phyloP scores from a whole-genome alignment of 2,888 invertebrate genomes.

The Corythucha ciliata region DNA sequence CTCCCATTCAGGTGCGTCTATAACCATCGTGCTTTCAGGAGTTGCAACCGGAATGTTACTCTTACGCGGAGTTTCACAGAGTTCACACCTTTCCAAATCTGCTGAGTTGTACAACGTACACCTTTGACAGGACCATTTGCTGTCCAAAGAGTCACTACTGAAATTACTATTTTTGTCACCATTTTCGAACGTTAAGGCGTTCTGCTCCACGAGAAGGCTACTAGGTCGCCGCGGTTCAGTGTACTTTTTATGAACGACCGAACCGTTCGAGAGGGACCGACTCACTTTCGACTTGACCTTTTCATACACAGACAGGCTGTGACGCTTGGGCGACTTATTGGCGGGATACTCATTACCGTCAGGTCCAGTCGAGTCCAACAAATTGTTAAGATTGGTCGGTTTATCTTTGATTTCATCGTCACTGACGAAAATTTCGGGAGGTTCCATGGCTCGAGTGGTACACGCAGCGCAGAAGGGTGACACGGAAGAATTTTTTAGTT shows the following conservation, averaged over 20 bases:
- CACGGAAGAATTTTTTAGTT: constrained; percentile 20
- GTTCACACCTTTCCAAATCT: constrained; percentile 58
- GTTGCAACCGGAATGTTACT: constrained; percentile 32
- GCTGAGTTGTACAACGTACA: constrained; percentile 67
- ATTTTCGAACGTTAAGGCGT: constrained; percentile 27
- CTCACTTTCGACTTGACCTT: constrained; percentile 48
- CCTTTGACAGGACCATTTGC: constrained; percentile 44
- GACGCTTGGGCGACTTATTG: constrained; percentile 43
- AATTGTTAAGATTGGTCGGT: constrained; percentile 25
- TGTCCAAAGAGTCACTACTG: constrained; percentile 42
- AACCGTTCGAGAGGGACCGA: constrained; percentile 55
- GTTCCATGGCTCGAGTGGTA: constrained; percentile 23
- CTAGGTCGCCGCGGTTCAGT: constrained; percentile 33
- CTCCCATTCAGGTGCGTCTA: constrained; percentile 45
- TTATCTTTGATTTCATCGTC: constrained; percentile 27
- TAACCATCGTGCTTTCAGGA: constrained; percentile 44
- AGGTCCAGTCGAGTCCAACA: constrained; percentile 26
- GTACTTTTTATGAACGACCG: constrained; percentile 45
- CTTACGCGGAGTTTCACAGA: constrained; percentile 59
- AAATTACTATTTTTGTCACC: constrained; percentile 35
- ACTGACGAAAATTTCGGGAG: constrained; percentile 27
- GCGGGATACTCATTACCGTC: constrained; percentile 25
- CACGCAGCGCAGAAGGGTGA: constrained; percentile 17
- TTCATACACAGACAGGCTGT: constrained; percentile 44
- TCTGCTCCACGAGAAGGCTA: constrained; percentile 31